phyloP scores from a whole-genome alignment of 1,140 invertebrate genomes.

The Hirudo medicinalis region DNA sequence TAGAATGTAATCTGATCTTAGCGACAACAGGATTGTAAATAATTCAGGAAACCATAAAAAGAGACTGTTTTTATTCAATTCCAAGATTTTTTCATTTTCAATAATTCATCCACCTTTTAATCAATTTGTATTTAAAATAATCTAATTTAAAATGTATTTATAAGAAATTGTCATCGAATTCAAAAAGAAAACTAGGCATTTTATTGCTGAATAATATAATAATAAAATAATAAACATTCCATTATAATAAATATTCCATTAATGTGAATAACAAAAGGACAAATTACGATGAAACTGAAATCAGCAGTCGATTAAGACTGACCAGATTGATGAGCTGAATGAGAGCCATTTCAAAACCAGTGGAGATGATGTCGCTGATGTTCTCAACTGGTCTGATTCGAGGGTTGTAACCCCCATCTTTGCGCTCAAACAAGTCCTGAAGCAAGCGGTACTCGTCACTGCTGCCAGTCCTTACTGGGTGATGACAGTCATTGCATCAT shows the following conservation, averaged over 20 bases:
- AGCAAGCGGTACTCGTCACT: slow-evolving; percentile 14
- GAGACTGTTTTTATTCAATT: no score
- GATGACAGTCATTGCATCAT: background rate
- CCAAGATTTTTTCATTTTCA: no score
- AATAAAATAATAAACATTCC: background rate
- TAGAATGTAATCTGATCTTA: no score
- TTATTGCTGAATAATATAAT: background rate
- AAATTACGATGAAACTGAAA: background rate
- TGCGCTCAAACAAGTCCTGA: slow-evolving; percentile 13
- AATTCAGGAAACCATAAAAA: no score
- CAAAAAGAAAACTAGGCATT: no score
- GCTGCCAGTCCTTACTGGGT: background rate
- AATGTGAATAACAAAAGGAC: background rate
- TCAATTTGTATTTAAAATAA: no score
- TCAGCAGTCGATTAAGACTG: background rate
- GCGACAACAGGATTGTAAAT: no score
- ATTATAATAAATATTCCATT: no score
- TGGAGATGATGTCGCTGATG: slow-evolving; percentile 8
- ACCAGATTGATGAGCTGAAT: slow-evolving; percentile 20
- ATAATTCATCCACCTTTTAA: no score
- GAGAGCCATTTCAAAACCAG: slow-evolving; percentile 16
- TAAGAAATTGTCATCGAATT: no score
- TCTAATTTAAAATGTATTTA: no score
- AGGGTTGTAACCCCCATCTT: slow-evolving; percentile 17
- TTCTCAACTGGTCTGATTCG: slow-evolving; percentile 8